phyloP scores from a whole-genome alignment of 1,140 invertebrate species.

The Drosophila rhopaloa region DNA sequence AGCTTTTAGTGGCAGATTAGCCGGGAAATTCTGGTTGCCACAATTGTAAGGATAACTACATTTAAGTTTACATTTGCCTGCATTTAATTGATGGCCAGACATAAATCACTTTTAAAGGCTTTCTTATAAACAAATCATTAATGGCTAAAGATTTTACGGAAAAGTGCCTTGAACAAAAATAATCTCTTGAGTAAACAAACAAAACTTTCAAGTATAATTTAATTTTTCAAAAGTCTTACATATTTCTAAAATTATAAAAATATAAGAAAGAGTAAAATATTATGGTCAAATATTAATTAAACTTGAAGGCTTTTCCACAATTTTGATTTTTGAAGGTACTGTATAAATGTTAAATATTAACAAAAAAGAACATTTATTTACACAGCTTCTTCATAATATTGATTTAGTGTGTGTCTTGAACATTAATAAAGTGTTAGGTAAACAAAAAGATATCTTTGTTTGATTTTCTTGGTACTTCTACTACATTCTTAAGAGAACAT shows the following conservation, averaged over 20 bases:
- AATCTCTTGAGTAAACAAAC: not conserved
- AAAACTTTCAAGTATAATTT: not conserved
- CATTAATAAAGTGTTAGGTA: not conserved
- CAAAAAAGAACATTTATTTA: not conserved
- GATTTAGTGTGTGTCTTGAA: not conserved
- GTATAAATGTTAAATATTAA: not conserved
- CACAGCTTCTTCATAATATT: not conserved
- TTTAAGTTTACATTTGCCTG: not conserved
- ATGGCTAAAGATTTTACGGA: not conserved
- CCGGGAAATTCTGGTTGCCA: not conserved
- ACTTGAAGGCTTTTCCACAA: not conserved
- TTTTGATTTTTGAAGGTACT: not conserved
- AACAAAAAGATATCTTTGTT: slow-evolving; percentile 1
- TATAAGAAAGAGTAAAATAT: not conserved
- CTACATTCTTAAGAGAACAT: not conserved
- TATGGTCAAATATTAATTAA: not conserved
- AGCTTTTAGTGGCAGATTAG: slow-evolving; percentile 5
- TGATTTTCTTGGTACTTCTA: not conserved
- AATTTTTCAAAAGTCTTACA: not conserved
- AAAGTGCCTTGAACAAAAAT: not conserved
- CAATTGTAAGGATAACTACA: not conserved
- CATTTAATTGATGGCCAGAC: not conserved
- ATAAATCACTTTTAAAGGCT: not conserved
- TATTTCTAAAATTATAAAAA: not conserved
- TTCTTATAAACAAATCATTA: slow-evolving; percentile 2